Percentiles rank a stretch among this genome's conserved stretches.
phyloP scores from a whole-genome alignment of 2,888 invertebrate species.

The Mythimna lalbum region DNA sequence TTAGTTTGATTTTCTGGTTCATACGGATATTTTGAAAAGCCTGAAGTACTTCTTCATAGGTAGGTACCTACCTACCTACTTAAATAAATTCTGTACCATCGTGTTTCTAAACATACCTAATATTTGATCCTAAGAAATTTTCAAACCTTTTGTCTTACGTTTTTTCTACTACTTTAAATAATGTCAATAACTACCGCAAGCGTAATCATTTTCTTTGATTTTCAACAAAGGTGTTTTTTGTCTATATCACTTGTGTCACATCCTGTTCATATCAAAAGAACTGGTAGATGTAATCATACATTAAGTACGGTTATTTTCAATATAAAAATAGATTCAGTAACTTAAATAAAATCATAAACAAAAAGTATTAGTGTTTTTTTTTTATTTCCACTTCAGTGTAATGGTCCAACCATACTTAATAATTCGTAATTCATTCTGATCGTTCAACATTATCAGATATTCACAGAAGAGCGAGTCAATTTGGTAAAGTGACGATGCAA shows the following conservation, averaged over 20 bases:
- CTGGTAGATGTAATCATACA: constrained; percentile 3
- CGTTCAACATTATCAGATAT: constrained; percentile 37
- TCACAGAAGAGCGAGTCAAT: constrained; percentile 45
- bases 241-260: neutral
- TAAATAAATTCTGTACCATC: neutral
- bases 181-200: neutral
- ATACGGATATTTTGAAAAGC: neutral
- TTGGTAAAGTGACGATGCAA: constrained; percentile 52
- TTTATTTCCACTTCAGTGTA: constrained; percentile 5
- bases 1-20: neutral
- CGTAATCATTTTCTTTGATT: neutral
- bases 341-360: neutral
- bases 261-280: neutral
- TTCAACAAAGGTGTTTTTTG: neutral
- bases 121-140: neutral
- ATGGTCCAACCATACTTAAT: constrained; percentile 8
- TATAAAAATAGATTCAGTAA: neutral
- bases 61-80: no score
- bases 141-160: neutral
- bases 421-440: constrained; percentile 12
- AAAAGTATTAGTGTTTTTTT: neutral
- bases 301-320: neutral
- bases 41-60: neutral
- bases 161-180: neutral
- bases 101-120: neutral